These are phyloP conservation scores for Meriones psammophilus DNA, from an alignment of 2,797 vertebrate species.

Conservation along the genomic window DNA sequence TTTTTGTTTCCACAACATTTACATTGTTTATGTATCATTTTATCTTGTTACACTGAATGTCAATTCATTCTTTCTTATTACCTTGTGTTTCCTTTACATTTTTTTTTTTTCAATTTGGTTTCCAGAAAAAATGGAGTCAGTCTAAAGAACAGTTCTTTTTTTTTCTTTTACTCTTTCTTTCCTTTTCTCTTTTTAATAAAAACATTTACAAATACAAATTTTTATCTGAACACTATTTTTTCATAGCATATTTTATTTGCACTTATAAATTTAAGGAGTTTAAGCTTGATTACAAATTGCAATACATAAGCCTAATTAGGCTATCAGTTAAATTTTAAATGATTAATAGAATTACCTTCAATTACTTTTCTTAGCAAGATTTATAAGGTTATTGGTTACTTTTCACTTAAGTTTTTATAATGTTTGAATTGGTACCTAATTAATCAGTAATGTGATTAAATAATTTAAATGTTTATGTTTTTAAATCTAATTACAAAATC, in stretches of 20 bases:
- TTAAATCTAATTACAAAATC: slow-evolving; percentile 59
- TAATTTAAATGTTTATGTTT: slow-evolving; percentile 57
- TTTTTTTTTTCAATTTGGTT: neutral
- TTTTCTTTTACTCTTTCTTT: neutral
- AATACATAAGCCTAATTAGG: neutral
- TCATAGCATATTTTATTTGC: neutral
- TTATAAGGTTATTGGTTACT: slow-evolving; percentile 43
- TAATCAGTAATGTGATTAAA: slow-evolving; percentile 29
- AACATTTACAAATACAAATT: neutral
- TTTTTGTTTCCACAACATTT: neutral
- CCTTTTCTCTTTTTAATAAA: neutral
- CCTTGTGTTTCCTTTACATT: neutral
- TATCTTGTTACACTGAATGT: neutral
- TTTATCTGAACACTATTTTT: neutral
- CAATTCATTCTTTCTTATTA: neutral
- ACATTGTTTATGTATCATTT: neutral
- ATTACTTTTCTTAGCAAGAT: slow-evolving; percentile 4
- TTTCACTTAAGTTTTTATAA: neutral
- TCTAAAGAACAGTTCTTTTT: neutral
- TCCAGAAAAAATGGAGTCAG: neutral
- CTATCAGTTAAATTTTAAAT: neutral
- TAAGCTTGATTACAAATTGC: neutral
- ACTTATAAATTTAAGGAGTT: neutral
- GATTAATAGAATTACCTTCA: neutral
- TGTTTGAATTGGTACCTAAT: neutral